Percentiles rank a stretch among this genome's conserved stretches.
Evolutionary conservation across 2,797 vertebrate genomes (phyloP).

Genomic region (Coluber constrictor): DNA sequence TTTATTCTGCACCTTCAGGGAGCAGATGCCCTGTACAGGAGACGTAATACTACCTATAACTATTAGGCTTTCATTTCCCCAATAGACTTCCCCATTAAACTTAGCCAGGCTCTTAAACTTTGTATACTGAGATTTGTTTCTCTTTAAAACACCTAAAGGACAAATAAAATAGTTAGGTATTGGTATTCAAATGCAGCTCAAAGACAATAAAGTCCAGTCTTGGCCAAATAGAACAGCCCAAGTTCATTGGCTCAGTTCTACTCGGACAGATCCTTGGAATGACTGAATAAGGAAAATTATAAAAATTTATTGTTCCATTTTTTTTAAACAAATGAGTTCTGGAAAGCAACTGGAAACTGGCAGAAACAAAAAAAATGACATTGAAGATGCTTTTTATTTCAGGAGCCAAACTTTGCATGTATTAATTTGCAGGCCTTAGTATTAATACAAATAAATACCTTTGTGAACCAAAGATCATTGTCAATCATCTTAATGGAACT

Average conservation of each 20-base stretch:
- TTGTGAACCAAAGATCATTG: neutral
- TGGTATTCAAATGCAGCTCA: slow-evolving; percentile 68
- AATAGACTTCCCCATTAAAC: slow-evolving; percentile 40
- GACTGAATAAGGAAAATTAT: slow-evolving; percentile 21
- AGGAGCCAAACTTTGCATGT: neutral
- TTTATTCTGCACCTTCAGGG: neutral
- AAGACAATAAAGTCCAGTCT: slow-evolving; percentile 56
- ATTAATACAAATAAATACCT: slow-evolving; percentile 2
- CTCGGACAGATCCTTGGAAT: slow-evolving; percentile 42
- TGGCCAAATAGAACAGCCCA: slow-evolving; percentile 57
- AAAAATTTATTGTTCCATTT: slow-evolving; percentile 15
- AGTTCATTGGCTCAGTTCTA: slow-evolving; percentile 39
- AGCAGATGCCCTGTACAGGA: slow-evolving; percentile 15
- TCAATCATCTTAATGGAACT: neutral
- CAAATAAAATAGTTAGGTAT: slow-evolving; percentile 65
- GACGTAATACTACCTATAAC: neutral
- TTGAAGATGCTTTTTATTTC: neutral
- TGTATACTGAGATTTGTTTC: slow-evolving; percentile 64
- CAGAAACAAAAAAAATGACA: neutral
- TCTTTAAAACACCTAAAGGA: slow-evolving; percentile 68
- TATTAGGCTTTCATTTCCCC: slow-evolving; percentile 21
- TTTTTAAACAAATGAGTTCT: neutral
- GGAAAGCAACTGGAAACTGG: slow-evolving; percentile 18
- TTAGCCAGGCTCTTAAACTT: slow-evolving; percentile 63
- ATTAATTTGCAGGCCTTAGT: neutral